phyloP scores from a whole-genome alignment of 1,140 invertebrate species.

The Macrotrachela quadricornifera region DNA sequence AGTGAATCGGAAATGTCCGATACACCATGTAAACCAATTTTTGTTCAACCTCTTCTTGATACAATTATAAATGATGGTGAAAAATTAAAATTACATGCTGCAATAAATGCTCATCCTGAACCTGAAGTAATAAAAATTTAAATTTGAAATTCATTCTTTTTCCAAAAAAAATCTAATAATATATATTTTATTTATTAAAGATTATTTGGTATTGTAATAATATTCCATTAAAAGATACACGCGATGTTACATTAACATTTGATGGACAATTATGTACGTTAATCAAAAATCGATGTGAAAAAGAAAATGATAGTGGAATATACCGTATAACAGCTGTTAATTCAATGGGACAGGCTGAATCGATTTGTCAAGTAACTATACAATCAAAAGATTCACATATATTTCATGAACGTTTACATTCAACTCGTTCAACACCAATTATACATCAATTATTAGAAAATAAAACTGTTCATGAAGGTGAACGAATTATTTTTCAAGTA shows the following conservation, averaged over 20 bases:
- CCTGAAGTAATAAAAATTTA: no score
- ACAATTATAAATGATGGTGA: background rate
- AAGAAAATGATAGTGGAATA: background rate
- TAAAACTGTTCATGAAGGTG: background rate
- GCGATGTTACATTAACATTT: background rate
- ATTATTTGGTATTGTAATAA: slow-evolving; percentile 3
- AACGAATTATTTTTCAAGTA: slow-evolving; percentile 1
- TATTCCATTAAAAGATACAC: background rate
- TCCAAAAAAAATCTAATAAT: background rate
- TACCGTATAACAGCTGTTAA: background rate
- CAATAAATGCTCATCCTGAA: no score
- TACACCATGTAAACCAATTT: background rate
- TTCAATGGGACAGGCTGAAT: background rate
- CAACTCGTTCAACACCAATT: background rate
- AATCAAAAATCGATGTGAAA: no score
- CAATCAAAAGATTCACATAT: background rate
- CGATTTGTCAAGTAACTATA: background rate
- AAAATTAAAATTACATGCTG: background rate
- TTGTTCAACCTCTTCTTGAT: background rate
- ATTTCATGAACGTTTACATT: background rate
- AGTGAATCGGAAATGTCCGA: background rate
- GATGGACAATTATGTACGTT: background rate
- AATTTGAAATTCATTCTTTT: background rate
- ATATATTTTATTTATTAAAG: background rate
- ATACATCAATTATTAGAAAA: background rate